A percentile compares a stretch with the other conserved stretches of the same genome.
Conservation (phyloP, 1,140 invertebrate species). For the Lordiphosa mommai region DNA sequence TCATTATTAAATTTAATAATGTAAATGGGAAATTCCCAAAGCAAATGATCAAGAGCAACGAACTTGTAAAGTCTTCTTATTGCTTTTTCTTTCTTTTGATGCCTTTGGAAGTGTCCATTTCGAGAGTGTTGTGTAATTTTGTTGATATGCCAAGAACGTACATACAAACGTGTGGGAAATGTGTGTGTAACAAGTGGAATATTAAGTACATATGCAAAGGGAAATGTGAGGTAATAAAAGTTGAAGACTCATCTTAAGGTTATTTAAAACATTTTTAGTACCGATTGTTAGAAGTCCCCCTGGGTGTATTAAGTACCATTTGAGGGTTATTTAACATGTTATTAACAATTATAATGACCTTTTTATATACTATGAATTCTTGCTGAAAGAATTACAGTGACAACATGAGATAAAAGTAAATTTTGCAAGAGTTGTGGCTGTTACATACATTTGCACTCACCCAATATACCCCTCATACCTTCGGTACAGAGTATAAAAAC, state of each 20-base stretch:
- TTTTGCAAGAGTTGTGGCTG: no score
- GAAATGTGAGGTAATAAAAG: constrained; percentile 13
- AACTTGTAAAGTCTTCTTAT: constrained; percentile 38
- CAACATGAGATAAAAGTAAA: constrained; percentile 3
- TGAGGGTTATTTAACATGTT: no score
- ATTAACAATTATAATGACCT: not conserved
- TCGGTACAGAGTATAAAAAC: no score
- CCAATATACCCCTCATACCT: no score
- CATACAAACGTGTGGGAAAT: constrained; percentile 10
- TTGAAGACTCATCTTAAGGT: constrained; percentile 17
- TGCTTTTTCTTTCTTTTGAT: constrained; percentile 29
- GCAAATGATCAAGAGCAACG: constrained; percentile 32
- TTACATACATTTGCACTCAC: no score
- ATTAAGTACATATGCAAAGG: constrained; percentile 27
- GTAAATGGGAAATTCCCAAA: not conserved
- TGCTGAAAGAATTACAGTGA: not conserved
- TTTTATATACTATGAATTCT: not conserved
- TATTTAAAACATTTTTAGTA: constrained; percentile 24
- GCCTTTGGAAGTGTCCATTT: constrained; percentile 40
- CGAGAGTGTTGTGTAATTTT: constrained; percentile 36
- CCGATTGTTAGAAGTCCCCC: no score
- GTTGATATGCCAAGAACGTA: constrained; percentile 31
- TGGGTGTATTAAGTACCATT: no score
- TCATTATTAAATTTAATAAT: constrained; percentile 1
- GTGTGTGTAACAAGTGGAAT: constrained; percentile 50